Evolutionary conservation across 2,797 vertebrate species (phyloP).

Genomic region (Selene dorsalis): DNA sequence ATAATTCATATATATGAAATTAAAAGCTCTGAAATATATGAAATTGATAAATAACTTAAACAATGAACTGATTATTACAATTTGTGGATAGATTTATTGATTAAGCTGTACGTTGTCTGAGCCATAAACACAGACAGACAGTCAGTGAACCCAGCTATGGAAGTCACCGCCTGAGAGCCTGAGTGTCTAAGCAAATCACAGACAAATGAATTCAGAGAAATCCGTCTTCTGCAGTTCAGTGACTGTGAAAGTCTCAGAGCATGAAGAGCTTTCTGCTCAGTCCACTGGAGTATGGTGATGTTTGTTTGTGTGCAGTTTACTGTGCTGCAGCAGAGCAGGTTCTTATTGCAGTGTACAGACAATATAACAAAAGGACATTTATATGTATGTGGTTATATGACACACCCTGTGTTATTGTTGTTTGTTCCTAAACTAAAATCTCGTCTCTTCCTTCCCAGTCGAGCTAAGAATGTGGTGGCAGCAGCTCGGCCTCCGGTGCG

Average conservation of each 20-base stretch:
- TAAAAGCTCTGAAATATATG: background rate
- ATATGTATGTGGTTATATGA: background rate
- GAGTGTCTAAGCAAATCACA: constrained; percentile 16
- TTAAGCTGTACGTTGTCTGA: background rate
- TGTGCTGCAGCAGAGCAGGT: too few species aligned
- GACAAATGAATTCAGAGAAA: constrained; percentile 7
- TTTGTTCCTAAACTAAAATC: background rate
- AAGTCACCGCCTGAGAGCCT: background rate
- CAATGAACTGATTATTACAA: background rate
- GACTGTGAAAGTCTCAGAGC: background rate
- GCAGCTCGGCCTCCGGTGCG: constrained; percentile 89
- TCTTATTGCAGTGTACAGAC: background rate
- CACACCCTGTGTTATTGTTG: background rate
- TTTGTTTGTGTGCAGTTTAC: too few species aligned
- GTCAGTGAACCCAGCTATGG: background rate
- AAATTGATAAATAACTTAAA: background rate
- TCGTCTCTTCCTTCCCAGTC: constrained; percentile 77
- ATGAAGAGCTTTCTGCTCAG: background rate
- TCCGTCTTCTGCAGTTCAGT: background rate
- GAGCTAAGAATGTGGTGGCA: constrained; percentile 92
- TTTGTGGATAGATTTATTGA: background rate
- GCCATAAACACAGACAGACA: background rate
- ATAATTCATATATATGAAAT: background rate
- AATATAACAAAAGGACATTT: background rate
- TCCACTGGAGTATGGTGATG: background rate